These are phyloP conservation scores for Scaptomyza tumidula DNA, from an alignment of 2,888 invertebrate species.

Conservation along the genomic window DNA sequence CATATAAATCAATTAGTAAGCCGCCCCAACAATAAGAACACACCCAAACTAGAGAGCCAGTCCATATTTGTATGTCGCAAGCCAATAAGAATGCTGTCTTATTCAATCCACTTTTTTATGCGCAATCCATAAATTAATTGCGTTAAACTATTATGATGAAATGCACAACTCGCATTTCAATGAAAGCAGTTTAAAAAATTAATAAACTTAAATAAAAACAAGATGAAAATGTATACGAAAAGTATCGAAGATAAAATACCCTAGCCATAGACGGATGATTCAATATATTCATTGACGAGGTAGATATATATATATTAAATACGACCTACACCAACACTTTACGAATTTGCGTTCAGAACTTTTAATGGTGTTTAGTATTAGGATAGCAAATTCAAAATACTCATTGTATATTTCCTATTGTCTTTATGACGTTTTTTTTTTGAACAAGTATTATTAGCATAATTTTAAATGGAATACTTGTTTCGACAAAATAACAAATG, in stretches of 20 bases:
- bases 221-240: not conserved
- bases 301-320: not conserved
- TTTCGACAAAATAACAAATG: not conserved
- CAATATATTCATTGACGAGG: too few species aligned
- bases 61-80: conserved; percentile 16
- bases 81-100: conserved; percentile 55
- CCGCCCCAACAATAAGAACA: not conserved
- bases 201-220: conserved; percentile 19
- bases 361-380: not conserved
- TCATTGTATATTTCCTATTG: not conserved
- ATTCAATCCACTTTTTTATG: conserved; percentile 45
- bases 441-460: conserved; percentile 4
- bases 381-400: not conserved
- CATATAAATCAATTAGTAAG: not conserved
- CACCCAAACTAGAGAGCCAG: conserved; percentile 26
- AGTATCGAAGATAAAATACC: conserved; percentile 12
- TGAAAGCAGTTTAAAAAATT: conserved; percentile 21
- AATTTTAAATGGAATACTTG: conserved; percentile 8
- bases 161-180: conserved; percentile 60
- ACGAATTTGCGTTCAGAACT: not conserved
- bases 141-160: conserved; percentile 65
- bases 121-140: conserved; percentile 50
- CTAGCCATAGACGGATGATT: not conserved
- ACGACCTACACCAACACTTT: not conserved
- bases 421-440: not conserved